Conservation (phyloP, 2,888 invertebrate genomes). For the Eristalis arbustorum region DNA sequence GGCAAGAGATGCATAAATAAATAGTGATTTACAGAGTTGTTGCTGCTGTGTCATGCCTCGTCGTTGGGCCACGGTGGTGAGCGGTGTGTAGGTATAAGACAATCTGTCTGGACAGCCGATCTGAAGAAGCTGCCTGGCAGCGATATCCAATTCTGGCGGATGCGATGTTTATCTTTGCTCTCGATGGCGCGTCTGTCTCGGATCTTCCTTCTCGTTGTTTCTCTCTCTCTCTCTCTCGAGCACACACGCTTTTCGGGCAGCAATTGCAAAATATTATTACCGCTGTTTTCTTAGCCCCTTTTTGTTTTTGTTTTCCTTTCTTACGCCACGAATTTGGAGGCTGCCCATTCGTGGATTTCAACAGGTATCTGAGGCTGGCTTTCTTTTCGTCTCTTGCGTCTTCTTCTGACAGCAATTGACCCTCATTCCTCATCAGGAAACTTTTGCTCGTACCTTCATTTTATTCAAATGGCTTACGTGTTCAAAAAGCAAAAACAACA, state of each 20-base stretch:
- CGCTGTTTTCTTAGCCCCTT: constrained; percentile 21
- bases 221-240: neutral
- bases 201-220: neutral
- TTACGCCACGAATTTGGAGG: constrained; percentile 21
- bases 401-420: constrained; percentile 38
- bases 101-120: neutral
- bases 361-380: constrained; percentile 35
- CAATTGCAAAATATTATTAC: constrained; percentile 32
- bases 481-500: neutral
- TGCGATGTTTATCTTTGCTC: neutral
- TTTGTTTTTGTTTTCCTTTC: neutral
- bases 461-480: constrained; percentile 55
- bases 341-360: constrained; percentile 30
- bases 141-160: neutral
- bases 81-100: neutral
- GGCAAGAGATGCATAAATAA: constrained; percentile 1
- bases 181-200: constrained; percentile 3
- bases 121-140: neutral
- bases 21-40: constrained; percentile 29
- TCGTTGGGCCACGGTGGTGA: neutral
- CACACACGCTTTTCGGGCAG: neutral
- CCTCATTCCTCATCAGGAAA: constrained; percentile 55
- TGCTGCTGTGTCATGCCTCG: constrained; percentile 24
- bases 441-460: constrained; percentile 25
- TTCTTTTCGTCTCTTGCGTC: constrained; percentile 36